Evolutionary conservation across 2,797 vertebrate genomes (phyloP).

Genomic region (Xenentodon cancila): DNA sequence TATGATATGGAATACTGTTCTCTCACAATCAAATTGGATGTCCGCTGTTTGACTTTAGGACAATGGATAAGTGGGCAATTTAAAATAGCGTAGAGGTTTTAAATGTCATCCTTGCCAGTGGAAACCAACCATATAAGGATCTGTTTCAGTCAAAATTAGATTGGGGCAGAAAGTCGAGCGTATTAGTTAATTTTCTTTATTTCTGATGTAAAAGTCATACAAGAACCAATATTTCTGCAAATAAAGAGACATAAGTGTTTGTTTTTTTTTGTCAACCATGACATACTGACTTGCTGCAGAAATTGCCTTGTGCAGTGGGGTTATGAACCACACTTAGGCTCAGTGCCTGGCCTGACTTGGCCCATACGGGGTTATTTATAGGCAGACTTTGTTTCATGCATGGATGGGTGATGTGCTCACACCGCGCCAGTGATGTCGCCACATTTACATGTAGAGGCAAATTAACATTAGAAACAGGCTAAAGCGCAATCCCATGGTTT

Average conservation of each 20-base stretch:
- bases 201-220: conserved; percentile 17
- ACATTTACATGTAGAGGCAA: conserved; percentile 16
- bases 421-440: conserved; percentile 6
- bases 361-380: conserved; percentile 69
- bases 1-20: conserved; percentile 41
- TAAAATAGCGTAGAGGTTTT: conserved; percentile 14
- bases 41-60: conserved; percentile 16
- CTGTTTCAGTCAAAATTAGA: conserved; percentile 51
- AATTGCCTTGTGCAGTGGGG: conserved; percentile 15
- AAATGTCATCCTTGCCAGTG: conserved; percentile 47
- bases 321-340: conserved; percentile 25
- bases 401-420: conserved; percentile 24
- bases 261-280: conserved; percentile 37
- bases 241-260: conserved; percentile 22
- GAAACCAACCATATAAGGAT: conserved; percentile 36
- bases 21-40: conserved; percentile 43
- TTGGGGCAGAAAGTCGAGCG: conserved; percentile 52
- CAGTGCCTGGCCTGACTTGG: conserved; percentile 22
- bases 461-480: conserved; percentile 22
- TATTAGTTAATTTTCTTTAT: conserved; percentile 37
- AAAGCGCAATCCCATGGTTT: not conserved
- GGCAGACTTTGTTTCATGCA: conserved; percentile 61
- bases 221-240: conserved; percentile 19
- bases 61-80: conserved; percentile 37
- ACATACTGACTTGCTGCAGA: conserved; percentile 46